These are phyloP conservation scores for Cataglyphis rosenhaueri DNA, from an alignment of 2,888 invertebrate genomes.

Conservation along the genomic window DNA sequence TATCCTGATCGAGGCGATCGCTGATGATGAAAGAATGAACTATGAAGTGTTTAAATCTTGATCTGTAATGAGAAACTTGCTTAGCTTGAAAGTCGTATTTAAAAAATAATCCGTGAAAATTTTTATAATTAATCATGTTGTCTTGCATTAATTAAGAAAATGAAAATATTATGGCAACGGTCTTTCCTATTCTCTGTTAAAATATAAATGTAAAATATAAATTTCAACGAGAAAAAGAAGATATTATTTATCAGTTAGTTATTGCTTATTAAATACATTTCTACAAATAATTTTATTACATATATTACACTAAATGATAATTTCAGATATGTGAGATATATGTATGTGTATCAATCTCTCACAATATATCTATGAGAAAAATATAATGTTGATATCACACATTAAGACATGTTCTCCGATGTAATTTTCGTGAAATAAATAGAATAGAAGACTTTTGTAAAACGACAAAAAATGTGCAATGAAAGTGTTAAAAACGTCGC, in stretches of 20 bases:
- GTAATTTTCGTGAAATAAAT: background rate
- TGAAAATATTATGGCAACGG: background rate
- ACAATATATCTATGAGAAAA: background rate
- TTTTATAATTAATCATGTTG: background rate
- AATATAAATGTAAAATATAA: no score
- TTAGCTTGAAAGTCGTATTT: background rate
- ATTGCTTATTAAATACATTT: background rate
- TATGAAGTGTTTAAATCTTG: constrained; percentile 32
- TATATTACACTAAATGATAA: background rate
- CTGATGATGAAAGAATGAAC: background rate
- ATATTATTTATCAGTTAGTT: no score
- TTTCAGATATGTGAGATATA: background rate
- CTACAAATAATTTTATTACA: background rate
- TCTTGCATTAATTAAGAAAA: background rate
- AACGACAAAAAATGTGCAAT: background rate
- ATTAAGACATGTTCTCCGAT: background rate
- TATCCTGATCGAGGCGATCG: background rate
- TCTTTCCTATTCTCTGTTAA: background rate
- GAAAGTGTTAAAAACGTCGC: background rate
- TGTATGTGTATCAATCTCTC: no score
- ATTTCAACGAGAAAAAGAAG: background rate
- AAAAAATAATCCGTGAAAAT: background rate
- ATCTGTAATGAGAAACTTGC: constrained; percentile 28
- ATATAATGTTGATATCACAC: background rate
- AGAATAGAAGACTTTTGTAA: background rate